These are phyloP conservation scores for Acanthurus tractus DNA, from an alignment of 2,797 vertebrate genomes.

Conservation along the genomic window DNA sequence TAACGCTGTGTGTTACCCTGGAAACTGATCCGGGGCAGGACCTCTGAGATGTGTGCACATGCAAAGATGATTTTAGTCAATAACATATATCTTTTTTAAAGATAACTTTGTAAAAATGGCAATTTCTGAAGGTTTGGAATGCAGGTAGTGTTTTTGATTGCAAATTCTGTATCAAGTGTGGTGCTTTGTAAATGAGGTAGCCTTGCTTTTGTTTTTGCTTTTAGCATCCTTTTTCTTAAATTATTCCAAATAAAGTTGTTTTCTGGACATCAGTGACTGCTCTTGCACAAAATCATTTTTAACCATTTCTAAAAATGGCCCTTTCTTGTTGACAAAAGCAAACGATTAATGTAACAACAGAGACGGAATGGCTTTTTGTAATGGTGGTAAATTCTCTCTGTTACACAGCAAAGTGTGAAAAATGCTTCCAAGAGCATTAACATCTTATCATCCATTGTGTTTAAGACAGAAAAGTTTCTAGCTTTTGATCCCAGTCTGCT, in stretches of 20 bases:
- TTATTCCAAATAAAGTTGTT: slow-evolving; percentile 67
- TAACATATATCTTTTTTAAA: slow-evolving; percentile 12
- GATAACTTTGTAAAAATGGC: slow-evolving; percentile 23
- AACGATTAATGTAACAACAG: slow-evolving; percentile 48
- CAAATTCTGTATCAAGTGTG: slow-evolving; percentile 8
- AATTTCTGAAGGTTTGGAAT: not conserved
- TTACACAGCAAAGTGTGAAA: slow-evolving; percentile 38
- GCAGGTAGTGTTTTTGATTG: not conserved
- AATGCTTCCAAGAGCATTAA: slow-evolving; percentile 42
- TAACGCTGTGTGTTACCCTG: slow-evolving; percentile 1
- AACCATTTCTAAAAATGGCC: not conserved
- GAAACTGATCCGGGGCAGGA: not conserved
- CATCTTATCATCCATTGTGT: slow-evolving; percentile 48
- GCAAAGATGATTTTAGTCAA: slow-evolving; percentile 2
- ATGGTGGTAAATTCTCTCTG: slow-evolving; percentile 29
- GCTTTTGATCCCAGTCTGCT: not conserved
- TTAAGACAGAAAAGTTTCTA: slow-evolving; percentile 18
- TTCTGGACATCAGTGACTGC: slow-evolving; percentile 17
- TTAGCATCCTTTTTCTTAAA: slow-evolving; percentile 27
- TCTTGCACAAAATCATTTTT: slow-evolving; percentile 7
- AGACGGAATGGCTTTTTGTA: slow-evolving; percentile 35
- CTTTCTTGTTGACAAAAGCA: not conserved
- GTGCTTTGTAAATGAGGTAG: slow-evolving; percentile 18
- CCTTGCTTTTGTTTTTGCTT: slow-evolving; percentile 29
- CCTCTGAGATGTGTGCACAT: not conserved